A percentile compares a stretch with the other conserved stretches of the same genome.
Evolutionary conservation across 37 sponge, comb jelly and placozoan genomes (phyloP).

Genomic region (Crambe crambe): DNA sequence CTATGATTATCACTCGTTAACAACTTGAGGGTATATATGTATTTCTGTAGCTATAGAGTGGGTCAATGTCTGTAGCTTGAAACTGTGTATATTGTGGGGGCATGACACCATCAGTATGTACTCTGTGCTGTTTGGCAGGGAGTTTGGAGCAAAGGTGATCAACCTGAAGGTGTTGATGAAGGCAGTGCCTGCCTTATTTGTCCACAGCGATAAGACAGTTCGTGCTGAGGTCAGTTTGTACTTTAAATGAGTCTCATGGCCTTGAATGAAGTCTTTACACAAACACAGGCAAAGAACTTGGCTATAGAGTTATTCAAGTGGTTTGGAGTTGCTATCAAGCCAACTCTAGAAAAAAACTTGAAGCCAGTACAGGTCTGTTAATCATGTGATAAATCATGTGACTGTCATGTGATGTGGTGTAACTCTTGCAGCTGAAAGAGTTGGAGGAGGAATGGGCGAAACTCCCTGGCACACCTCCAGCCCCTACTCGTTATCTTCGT

Average conservation of each 20-base stretch:
- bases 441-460: constrained; percentile 86
- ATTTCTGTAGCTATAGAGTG: too few species aligned
- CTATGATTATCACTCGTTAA: too few species aligned
- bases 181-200: constrained; percentile 70
- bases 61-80: too few species aligned
- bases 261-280: too few species aligned
- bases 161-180: constrained; percentile 81
- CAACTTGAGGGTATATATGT: too few species aligned
- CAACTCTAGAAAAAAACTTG: constrained; percentile 47
- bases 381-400: background rate
- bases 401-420: background rate
- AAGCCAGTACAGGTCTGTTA: constrained; percentile 77
- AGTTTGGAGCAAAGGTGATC: constrained; percentile 90
- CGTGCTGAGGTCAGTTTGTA: constrained; percentile 68
- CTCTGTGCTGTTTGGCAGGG: too few species aligned
- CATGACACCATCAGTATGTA: too few species aligned
- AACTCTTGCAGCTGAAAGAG: constrained; percentile 81
- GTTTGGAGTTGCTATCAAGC: constrained; percentile 69
- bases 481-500: constrained; percentile 69
- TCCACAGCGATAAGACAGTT: constrained; percentile 91
- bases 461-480: constrained; percentile 44
- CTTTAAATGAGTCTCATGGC: too few species aligned
- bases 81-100: too few species aligned
- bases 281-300: constrained; percentile 78
- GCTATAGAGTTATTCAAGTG: constrained; percentile 85